A percentile compares a stretch with the other conserved stretches of the same genome.
Evolutionary conservation across 2,113 vertebrate species (phyloP).

Genomic region (Syngnathoides biaculeatus): DNA sequence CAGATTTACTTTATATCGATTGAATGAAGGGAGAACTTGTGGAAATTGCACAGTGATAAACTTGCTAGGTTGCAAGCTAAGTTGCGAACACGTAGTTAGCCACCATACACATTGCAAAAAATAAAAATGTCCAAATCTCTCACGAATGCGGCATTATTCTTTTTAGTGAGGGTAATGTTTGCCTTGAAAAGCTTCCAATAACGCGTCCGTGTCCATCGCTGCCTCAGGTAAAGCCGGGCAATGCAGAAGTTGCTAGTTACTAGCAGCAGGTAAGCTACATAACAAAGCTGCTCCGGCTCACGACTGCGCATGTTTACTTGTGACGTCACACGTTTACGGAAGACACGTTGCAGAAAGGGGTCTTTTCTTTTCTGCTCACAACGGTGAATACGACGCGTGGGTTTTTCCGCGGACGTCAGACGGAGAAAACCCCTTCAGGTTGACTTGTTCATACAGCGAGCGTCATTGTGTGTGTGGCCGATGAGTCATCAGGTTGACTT

Average conservation of each 20-base stretch:
- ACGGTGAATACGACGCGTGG: background rate
- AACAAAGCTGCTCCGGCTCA: slow-evolving; percentile 42
- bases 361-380: background rate
- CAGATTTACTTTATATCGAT: slow-evolving; percentile 2
- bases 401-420: background rate
- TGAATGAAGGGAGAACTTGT: background rate
- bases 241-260: slow-evolving; percentile 63
- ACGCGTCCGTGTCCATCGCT: slow-evolving; percentile 85
- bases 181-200: slow-evolving; percentile 87
- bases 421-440: slow-evolving; percentile 19
- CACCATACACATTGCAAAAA: background rate
- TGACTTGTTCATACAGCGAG: slow-evolving; percentile 6
- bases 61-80: slow-evolving; percentile 21
- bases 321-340: slow-evolving; percentile 25
- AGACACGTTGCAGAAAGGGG: background rate
- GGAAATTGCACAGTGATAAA: background rate
- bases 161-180: slow-evolving; percentile 39
- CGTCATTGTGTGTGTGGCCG: slow-evolving; percentile 45
- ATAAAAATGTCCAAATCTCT: background rate
- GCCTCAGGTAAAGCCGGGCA: slow-evolving; percentile 61
- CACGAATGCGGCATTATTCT: background rate
- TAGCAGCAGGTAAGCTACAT: slow-evolving; percentile 57
- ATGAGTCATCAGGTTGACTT: slow-evolving; percentile 64
- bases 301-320: slow-evolving; percentile 44
- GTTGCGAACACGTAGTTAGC: slow-evolving; percentile 42